Base-by-base conservation (phyloP, 1,140 invertebrate species). In the Drosophila sulfurigaster region DNA sequence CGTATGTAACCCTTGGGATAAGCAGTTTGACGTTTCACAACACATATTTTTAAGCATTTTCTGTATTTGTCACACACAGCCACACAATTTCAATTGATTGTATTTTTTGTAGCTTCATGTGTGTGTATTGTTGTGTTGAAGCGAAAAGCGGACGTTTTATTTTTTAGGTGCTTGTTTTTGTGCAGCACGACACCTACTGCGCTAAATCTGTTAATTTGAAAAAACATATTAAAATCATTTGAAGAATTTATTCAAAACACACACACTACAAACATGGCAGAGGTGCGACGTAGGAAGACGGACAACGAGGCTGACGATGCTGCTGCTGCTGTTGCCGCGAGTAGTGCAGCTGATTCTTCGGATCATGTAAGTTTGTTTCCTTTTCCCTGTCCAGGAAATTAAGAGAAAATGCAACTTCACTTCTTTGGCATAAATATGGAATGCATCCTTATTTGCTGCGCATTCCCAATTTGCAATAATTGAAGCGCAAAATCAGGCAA, bases 281-380 rank as follows among this genome's bases (percentile, higher is more conserved):
- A 92, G 66, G 83, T 92, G 69, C 91, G 91, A 52, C 91, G 91
- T 48, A 80, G 91, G 77, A 91, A 91, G 75, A 45, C 28, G 20
- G 86, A 86, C 57, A 80, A 76, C 38, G 91, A 92, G 16, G 46
- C 57, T 7, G 75, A 79, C 11, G 78, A 82, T 52, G 72, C 64
- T 48, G 68, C 79, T 62, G 70, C 65, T 32, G 57, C 57, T 16
- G 70, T 68, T 49, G 70, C 75, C 11, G 89, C 91, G 41, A 79
- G 79, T 30, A 91, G 91, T 30, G 90, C 89, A 41, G 91, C 91
- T 25, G 91, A 92, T 66, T 92, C 91, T 58, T 92, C 91, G n/a
- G 91, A 92, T 75, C 91, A 92, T 92, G 91, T 92, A 91, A 91
- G 91, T 20, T 52, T 3, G 8, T 35, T 66, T 51, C 25, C 32